phyloP scores from a whole-genome alignment of 2,888 invertebrate genomes.

The Cheilosia grossa region DNA sequence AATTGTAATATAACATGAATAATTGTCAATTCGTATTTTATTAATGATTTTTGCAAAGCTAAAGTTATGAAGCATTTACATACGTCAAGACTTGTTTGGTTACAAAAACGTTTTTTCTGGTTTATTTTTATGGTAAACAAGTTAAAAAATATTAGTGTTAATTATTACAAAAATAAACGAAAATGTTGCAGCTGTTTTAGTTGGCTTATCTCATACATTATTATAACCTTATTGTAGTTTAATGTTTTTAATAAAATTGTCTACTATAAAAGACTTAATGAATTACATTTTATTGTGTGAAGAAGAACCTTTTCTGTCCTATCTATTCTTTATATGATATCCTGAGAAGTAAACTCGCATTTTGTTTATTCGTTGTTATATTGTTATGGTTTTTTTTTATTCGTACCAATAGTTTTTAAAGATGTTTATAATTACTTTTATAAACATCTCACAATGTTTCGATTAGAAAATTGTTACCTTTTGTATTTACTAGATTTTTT shows the following conservation, averaged over 20 bases:
- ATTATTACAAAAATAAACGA: conserved; percentile 48
- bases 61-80: conserved; percentile 67
- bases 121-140: conserved; percentile 57
- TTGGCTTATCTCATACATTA: conserved; percentile 74
- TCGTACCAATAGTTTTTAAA: conserved; percentile 59
- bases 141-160: conserved; percentile 57
- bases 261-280: conserved; percentile 74
- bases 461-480: conserved; percentile 71
- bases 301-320: conserved; percentile 50
- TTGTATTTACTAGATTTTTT: conserved; percentile 68
- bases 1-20: conserved; percentile 73
- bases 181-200: conserved; percentile 73
- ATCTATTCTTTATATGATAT: conserved; percentile 66
- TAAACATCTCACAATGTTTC: conserved; percentile 59
- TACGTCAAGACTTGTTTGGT: conserved; percentile 67
- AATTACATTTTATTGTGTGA: conserved; percentile 70
- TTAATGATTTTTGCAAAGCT: conserved; percentile 71
- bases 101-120: conserved; percentile 48
- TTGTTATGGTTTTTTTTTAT: conserved; percentile 67
- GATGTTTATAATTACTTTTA: conserved; percentile 53
- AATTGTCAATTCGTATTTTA: conserved; percentile 75
- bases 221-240: conserved; percentile 75
- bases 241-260: conserved; percentile 75
- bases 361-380: conserved; percentile 71
- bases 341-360: conserved; percentile 73